phyloP scores from a whole-genome alignment of 1,140 invertebrate species.

The Heliothis subflexa region DNA sequence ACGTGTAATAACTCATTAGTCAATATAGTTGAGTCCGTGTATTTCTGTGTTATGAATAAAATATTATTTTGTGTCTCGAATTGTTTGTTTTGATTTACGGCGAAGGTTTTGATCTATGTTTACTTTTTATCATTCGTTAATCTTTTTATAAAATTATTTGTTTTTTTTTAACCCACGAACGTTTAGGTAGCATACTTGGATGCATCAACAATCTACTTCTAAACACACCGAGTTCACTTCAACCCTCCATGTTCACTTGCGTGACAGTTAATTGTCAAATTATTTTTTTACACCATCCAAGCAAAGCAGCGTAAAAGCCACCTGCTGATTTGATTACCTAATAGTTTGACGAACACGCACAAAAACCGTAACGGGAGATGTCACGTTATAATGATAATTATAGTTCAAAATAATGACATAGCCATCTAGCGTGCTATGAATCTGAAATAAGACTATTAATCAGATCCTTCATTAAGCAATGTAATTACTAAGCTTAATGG shows the following conservation, averaged over 20 bases:
- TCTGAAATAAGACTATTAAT: slow-evolving; percentile 17
- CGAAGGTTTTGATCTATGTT: neutral
- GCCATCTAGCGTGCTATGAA: slow-evolving; percentile 11
- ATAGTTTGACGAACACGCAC: slow-evolving; percentile 28
- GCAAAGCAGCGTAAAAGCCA: slow-evolving; percentile 12
- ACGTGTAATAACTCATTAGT: slow-evolving; percentile 45
- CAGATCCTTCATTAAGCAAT: slow-evolving; percentile 23
- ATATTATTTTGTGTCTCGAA: slow-evolving; percentile 3
- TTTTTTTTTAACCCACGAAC: neutral
- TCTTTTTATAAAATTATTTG: neutral
- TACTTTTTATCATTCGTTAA: neutral
- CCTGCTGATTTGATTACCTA: slow-evolving; percentile 25
- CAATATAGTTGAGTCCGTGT: slow-evolving; percentile 17
- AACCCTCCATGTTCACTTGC: neutral
- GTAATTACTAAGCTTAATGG: slow-evolving; percentile 29
- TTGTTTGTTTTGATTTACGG: slow-evolving; percentile 8
- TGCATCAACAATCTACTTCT: too few species aligned
- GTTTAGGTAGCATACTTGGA: too few species aligned
- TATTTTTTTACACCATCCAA: slow-evolving; percentile 6
- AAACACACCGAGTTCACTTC: neutral
- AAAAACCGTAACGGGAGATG: slow-evolving; percentile 5
- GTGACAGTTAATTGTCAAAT: slow-evolving; percentile 27
- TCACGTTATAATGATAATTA: slow-evolving; percentile 21
- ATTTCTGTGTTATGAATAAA: slow-evolving; percentile 24
- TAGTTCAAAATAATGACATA: slow-evolving; percentile 9